These are phyloP conservation scores for Boloria selene DNA, from an alignment of 2,888 invertebrate genomes.

Conservation along the genomic window DNA sequence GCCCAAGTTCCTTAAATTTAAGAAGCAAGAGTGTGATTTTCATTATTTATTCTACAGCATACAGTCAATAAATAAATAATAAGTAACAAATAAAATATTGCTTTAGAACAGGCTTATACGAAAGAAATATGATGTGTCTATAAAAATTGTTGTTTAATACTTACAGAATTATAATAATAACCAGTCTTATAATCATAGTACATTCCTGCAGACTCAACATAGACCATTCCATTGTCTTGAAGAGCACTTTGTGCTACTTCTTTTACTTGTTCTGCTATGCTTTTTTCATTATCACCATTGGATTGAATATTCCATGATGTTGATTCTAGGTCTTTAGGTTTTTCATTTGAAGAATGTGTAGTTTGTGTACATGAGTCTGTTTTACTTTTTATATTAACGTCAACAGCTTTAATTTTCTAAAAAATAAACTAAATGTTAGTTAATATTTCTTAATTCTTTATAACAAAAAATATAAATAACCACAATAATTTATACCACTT, in stretches of 20 bases:
- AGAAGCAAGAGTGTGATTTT: background rate
- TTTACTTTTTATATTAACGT: background rate
- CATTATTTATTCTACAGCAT: background rate
- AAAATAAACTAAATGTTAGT: background rate
- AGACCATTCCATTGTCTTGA: slow-evolving; percentile 90
- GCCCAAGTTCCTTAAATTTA: slow-evolving; percentile 89
- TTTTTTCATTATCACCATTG: slow-evolving; percentile 59
- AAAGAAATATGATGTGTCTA: too few relatives aligned
- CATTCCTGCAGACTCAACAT: slow-evolving; percentile 92
- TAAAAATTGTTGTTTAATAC: slow-evolving; percentile 47
- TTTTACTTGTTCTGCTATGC: slow-evolving; percentile 88
- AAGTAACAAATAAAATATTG: too few relatives aligned
- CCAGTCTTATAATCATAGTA: slow-evolving; percentile 95
- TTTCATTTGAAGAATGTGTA: slow-evolving; percentile 24
- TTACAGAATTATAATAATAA: slow-evolving; percentile 94
- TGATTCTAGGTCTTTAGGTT: slow-evolving; percentile 13
- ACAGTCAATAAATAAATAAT: too few relatives aligned
- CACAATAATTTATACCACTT: slow-evolving; percentile 64
- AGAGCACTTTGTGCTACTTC: slow-evolving; percentile 89
- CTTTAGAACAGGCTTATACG: too few relatives aligned
- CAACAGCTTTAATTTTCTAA: background rate
- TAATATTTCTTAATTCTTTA: background rate
- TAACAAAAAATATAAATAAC: slow-evolving; percentile 2
- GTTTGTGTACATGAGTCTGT: background rate
- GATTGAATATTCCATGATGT: slow-evolving; percentile 56